These are phyloP conservation scores for Brachirus orientalis DNA, from an alignment of 2,113 vertebrate genomes.

Conservation along the genomic window DNA sequence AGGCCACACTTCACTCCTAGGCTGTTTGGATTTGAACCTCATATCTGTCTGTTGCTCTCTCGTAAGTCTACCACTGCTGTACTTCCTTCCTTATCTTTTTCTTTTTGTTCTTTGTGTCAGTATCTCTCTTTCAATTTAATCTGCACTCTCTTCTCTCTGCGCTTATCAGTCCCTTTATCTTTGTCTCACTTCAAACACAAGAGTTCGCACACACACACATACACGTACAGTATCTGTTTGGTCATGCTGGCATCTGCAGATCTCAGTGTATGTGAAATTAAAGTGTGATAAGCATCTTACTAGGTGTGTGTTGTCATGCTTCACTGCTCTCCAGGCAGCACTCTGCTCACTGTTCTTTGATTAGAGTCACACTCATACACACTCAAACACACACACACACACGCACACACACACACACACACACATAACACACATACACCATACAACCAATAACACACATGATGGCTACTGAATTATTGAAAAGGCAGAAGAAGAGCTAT, in stretches of 20 bases:
- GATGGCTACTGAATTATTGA: conserved; percentile 67
- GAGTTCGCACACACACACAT: conserved; percentile 22
- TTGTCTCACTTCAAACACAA: conserved; percentile 59
- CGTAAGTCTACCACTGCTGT: conserved; percentile 48
- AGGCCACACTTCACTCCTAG: conserved; percentile 34
- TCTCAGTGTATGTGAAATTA: conserved; percentile 76
- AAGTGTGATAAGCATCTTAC: conserved; percentile 82
- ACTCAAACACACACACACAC: too few relatives aligned
- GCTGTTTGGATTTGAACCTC: conserved; percentile 56
- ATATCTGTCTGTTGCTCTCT: conserved; percentile 47
- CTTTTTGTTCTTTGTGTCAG: conserved; percentile 68
- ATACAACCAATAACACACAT: conserved; percentile 25
- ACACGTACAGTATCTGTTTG: conserved; percentile 46
- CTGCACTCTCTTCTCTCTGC: conserved; percentile 55
- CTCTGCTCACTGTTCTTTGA: conserved; percentile 67
- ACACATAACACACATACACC: conserved; percentile 11
- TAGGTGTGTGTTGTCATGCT: conserved; percentile 78
- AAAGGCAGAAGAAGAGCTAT: conserved; percentile 38
- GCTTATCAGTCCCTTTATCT: conserved; percentile 69
- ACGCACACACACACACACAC: conserved; percentile 18
- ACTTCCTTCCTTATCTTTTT: conserved; percentile 64
- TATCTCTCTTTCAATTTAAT: conserved; percentile 73
- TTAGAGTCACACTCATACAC: conserved; percentile 51
- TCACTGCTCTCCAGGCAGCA: conserved; percentile 71
- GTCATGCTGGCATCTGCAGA: conserved; percentile 59